Conservation (phyloP, 2,888 invertebrate genomes). For the Philaethria dido region DNA sequence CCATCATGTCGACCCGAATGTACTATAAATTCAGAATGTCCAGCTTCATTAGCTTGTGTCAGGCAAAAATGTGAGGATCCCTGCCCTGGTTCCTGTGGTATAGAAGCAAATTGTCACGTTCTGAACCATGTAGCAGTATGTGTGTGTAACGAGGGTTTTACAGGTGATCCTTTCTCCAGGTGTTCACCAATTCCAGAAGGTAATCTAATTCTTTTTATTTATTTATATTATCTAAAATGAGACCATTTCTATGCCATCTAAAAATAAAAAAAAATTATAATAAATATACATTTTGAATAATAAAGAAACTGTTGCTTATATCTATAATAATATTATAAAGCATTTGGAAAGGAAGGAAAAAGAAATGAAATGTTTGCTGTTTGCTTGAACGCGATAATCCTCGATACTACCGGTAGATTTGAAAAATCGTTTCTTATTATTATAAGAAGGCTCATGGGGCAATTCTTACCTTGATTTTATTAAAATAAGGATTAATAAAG, state of each 20-base stretch:
- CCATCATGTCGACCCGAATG: conserved; percentile 92
- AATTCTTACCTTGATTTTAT: too few relatives aligned
- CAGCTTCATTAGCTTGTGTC: conserved; percentile 89
- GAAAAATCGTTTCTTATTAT: too few relatives aligned
- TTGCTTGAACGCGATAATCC: too few relatives aligned
- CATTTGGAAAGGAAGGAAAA: too few relatives aligned
- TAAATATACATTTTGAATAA: not conserved
- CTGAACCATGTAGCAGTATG: conserved; percentile 92
- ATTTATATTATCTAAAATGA: not conserved
- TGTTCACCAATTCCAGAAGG: conserved; percentile 85
- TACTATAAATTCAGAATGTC: conserved; percentile 90
- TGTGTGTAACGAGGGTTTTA: conserved; percentile 88
- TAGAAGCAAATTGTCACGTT: conserved; percentile 90
- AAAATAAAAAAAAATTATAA: not conserved
- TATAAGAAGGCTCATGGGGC: too few relatives aligned
- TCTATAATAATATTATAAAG: too few relatives aligned
- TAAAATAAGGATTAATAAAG: too few relatives aligned
- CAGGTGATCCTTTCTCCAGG: conserved; percentile 92
- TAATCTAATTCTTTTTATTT: conserved; percentile 44
- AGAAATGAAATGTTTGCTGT: too few relatives aligned
- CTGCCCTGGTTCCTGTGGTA: conserved; percentile 92
- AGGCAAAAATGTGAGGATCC: conserved; percentile 92
- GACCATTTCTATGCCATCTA: not conserved
- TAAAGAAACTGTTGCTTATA: too few relatives aligned
- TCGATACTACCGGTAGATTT: too few relatives aligned